Evolutionary conservation across 2,888 invertebrate species (phyloP), one percentile per base, ranked within the genome.

Genomic region (Lottia gigantea): DNA sequence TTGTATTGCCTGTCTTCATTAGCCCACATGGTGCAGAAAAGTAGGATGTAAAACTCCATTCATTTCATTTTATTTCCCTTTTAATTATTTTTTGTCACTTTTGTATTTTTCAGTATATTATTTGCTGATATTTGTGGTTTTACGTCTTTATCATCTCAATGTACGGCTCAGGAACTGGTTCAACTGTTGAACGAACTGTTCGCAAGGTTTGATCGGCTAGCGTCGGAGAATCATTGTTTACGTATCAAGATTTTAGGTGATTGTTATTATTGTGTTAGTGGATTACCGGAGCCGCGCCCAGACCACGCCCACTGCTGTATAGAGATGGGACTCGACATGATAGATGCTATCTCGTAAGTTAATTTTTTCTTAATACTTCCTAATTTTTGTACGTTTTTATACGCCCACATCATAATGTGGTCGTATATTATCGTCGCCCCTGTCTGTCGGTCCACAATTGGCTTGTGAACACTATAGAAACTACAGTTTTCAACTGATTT

Each of bases 91-190:
- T n/a, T n/a, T n/a, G n/a, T n/a, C n/a, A n/a, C n/a, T n/a, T 31
- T 31, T 31, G 31, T 31, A 31, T 31, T 4, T 80, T 80, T 26
- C 91, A 96, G 96, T 90, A 98, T 98, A 88, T 92, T 98, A 77
- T 98, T 97, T 90, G 98, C 97, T 40, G 98, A 98, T 90, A 98
- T 98, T 88, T 97, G 97, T 68, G 98, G 98, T 68, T 98, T 98
- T 89, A 98, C 98, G 7, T 96, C 96, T 68, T 95, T 97, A 81
- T 96, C 96, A 0, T 84, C 85, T 0, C 85, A 86, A 72, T 86
- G 87, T 90, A 95, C 96, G 69, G 97, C 97, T 66, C 95, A 96
- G 88, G 97, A 97, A 89, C 92, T 97, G 78, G 97, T 97, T 69
- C 95, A 95, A 90, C 95, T 97, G 90, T 91, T 97, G 80, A 97